These are phyloP conservation scores for Takifugu bimaculatus DNA, from an alignment of 2,113 vertebrate genomes.

Conservation along the genomic window DNA sequence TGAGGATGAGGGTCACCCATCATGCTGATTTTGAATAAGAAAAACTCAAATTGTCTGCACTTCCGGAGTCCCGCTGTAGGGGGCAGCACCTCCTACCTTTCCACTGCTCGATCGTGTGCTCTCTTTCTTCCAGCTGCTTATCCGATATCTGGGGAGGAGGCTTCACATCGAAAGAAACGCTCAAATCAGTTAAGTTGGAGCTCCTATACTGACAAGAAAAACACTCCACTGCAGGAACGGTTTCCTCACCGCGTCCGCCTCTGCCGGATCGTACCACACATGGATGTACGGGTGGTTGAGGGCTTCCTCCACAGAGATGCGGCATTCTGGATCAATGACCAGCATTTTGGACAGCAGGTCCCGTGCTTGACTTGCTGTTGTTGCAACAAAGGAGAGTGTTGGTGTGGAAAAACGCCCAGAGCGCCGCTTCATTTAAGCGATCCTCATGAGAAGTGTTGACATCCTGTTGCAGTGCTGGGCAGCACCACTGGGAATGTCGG, in stretches of 20 bases:
- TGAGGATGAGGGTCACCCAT: too few species aligned
- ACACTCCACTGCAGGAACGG: background rate
- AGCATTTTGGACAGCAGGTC: constrained; percentile 98
- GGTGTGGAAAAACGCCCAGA: constrained; percentile 34
- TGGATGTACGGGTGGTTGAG: constrained; percentile 94
- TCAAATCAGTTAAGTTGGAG: constrained; percentile 2
- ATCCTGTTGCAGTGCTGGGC: constrained; percentile 2
- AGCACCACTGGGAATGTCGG: constrained; percentile 19
- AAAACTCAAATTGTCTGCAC: background rate
- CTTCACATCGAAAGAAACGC: constrained; percentile 64
- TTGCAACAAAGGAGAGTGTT: constrained; percentile 36
- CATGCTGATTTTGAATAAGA: background rate
- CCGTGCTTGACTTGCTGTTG: constrained; percentile 90
- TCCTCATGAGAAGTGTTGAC: constrained; percentile 14
- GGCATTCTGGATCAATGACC: constrained; percentile 92
- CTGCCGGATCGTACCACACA: constrained; percentile 93
- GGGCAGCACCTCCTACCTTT: constrained; percentile 82
- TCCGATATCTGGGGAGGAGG: constrained; percentile 96
- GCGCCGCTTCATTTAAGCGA: constrained; percentile 16
- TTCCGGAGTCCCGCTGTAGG: constrained; percentile 31
- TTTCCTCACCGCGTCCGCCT: constrained; percentile 91
- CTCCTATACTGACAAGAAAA: background rate
- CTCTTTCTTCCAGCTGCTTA: constrained; percentile 93
- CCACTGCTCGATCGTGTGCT: constrained; percentile 96
- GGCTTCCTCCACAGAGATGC: constrained; percentile 95